phyloP scores from a whole-genome alignment of 2,888 invertebrate species.

The Anorthoa munda region DNA sequence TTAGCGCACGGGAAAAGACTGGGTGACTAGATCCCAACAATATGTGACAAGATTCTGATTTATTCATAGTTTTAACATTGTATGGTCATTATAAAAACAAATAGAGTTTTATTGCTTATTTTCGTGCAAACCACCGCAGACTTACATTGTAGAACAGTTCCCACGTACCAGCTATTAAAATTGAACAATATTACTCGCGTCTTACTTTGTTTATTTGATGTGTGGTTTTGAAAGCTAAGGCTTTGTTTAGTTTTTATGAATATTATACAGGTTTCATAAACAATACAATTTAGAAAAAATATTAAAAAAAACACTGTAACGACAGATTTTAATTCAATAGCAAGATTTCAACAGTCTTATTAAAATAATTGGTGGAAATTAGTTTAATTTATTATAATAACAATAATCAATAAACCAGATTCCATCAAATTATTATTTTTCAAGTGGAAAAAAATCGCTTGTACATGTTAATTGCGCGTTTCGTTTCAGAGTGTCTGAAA shows the following conservation, averaged over 20 bases:
- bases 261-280: background rate
- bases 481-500: conserved; percentile 9
- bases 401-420: background rate
- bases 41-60: conserved; percentile 11
- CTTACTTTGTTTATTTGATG: conserved; percentile 24
- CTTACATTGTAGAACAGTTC: conserved; percentile 43
- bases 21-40: background rate
- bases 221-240: background rate
- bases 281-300: background rate
- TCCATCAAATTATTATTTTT: background rate
- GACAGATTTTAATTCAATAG: too few relatives aligned
- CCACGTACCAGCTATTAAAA: conserved; percentile 33
- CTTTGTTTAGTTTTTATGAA: background rate
- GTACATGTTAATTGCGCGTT: background rate
- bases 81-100: conserved; percentile 38
- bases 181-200: background rate
- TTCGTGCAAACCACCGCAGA: conserved; percentile 27
- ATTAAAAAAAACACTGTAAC: background rate
- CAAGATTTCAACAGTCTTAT: too few relatives aligned
- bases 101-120: conserved; percentile 28
- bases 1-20: background rate
- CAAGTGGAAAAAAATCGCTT: background rate
- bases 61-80: conserved; percentile 6
- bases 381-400: too few relatives aligned
- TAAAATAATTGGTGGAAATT: too few relatives aligned